A percentile compares a stretch with the other conserved stretches of the same genome.
Evolutionary conservation across 2,797 vertebrate genomes (phyloP).

Genomic region (Tragelaphus eurycerus): DNA sequence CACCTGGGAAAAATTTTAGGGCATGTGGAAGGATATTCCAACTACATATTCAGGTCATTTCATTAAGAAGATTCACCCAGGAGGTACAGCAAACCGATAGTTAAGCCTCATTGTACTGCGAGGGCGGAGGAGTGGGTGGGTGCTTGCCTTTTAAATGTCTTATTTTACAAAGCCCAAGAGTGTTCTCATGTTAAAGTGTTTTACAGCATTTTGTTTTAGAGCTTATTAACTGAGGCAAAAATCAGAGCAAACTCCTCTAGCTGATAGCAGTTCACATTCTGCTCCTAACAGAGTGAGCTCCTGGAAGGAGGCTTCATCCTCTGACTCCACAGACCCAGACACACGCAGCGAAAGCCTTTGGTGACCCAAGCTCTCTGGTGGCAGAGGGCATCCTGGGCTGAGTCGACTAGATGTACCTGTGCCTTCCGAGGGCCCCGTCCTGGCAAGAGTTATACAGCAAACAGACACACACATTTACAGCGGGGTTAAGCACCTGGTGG

Average conservation of each 20-base stretch:
- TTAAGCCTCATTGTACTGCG: background rate
- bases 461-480: background rate
- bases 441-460: background rate
- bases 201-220: background rate
- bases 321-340: background rate
- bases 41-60: background rate
- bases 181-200: background rate
- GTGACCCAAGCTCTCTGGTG: background rate
- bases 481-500: background rate
- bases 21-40: background rate
- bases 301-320: background rate
- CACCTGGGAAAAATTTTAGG: background rate
- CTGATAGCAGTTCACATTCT: background rate
- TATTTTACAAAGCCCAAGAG: background rate
- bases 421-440: background rate
- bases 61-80: background rate
- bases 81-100: background rate
- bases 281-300: background rate
- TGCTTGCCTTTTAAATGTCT: background rate
- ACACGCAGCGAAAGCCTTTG: accelerated
- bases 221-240: background rate
- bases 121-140: background rate
- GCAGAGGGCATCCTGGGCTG: accelerated
- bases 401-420: background rate
- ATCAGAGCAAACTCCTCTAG: background rate